These are phyloP conservation scores for Lates japonicus DNA, from an alignment of 2,797 vertebrate genomes.

Conservation along the genomic window DNA sequence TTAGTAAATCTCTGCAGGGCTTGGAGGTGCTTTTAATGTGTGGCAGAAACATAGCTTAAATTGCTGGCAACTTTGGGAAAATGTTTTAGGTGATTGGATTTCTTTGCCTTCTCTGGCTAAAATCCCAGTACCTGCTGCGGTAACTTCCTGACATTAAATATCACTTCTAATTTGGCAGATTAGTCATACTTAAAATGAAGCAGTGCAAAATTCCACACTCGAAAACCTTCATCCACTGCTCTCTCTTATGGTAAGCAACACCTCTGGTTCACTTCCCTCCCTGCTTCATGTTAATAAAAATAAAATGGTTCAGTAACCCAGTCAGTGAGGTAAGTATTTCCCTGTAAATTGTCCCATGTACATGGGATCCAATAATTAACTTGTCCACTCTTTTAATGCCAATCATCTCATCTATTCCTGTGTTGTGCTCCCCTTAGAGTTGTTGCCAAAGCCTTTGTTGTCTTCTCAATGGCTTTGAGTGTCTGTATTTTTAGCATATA, in stretches of 20 bases:
- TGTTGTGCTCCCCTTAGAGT: too few species aligned
- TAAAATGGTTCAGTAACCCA: not conserved
- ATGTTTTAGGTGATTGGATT: not conserved
- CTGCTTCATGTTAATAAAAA: too few species aligned
- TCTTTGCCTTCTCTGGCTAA: not conserved
- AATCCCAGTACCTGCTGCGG: not conserved
- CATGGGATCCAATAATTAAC: too few species aligned
- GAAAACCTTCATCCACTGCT: too few species aligned
- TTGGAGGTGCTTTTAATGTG: not conserved
- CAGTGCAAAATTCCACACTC: too few species aligned
- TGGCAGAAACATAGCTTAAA: not conserved
- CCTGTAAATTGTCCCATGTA: too few species aligned
- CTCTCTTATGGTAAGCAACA: not conserved
- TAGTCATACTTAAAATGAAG: not conserved
- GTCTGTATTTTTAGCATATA: too few species aligned
- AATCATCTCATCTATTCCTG: too few species aligned
- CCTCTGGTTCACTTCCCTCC: not conserved
- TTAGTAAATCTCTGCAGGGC: not conserved
- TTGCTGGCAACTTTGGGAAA: not conserved
- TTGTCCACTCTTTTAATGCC: too few species aligned
- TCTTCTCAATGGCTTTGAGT: too few species aligned
- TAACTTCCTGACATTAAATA: not conserved
- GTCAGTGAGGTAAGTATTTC: not conserved
- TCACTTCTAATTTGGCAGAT: not conserved
- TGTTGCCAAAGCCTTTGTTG: too few species aligned